phyloP scores from a whole-genome alignment of 2,888 invertebrate species.

The Campopleginae sp. region DNA sequence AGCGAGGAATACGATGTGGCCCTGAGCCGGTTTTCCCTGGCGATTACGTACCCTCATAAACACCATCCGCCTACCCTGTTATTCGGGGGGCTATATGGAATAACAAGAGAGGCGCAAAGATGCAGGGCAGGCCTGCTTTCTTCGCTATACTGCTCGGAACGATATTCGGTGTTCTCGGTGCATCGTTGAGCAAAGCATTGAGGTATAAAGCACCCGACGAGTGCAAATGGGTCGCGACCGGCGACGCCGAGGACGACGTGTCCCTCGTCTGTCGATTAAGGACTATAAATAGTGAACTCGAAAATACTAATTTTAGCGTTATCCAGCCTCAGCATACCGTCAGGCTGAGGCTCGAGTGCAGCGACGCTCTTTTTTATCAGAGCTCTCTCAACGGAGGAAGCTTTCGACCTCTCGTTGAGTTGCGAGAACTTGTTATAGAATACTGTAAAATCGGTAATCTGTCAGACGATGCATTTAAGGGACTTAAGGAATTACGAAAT shows the following conservation, averaged over 20 bases:
- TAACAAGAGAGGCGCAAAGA: constrained; percentile 74
- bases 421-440: constrained; percentile 91
- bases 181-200: constrained; percentile 87
- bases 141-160: constrained; percentile 87
- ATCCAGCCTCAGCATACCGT: constrained; percentile 93
- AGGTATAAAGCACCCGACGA: constrained; percentile 93
- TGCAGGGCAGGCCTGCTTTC: constrained; percentile 86
- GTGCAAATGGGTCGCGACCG: constrained; percentile 91
- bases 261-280: constrained; percentile 90
- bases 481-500: constrained; percentile 91
- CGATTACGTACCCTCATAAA: constrained; percentile 45
- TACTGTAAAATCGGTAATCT: constrained; percentile 93
- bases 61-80: constrained; percentile 33
- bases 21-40: constrained; percentile 65
- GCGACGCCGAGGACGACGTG: constrained; percentile 88
- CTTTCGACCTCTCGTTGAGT: constrained; percentile 90
- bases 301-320: constrained; percentile 93
- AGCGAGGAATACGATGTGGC: constrained; percentile 68
- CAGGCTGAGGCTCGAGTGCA: constrained; percentile 91
- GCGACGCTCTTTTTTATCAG: constrained; percentile 92
- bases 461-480: constrained; percentile 92
- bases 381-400: constrained; percentile 91
- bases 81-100: constrained; percentile 61
- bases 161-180: constrained; percentile 87
- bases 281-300: constrained; percentile 92